Evolutionary conservation across 1,140 invertebrate genomes (phyloP), one percentile per base, ranked within the genome.

Genomic region (Drosophila ogumai): DNA sequence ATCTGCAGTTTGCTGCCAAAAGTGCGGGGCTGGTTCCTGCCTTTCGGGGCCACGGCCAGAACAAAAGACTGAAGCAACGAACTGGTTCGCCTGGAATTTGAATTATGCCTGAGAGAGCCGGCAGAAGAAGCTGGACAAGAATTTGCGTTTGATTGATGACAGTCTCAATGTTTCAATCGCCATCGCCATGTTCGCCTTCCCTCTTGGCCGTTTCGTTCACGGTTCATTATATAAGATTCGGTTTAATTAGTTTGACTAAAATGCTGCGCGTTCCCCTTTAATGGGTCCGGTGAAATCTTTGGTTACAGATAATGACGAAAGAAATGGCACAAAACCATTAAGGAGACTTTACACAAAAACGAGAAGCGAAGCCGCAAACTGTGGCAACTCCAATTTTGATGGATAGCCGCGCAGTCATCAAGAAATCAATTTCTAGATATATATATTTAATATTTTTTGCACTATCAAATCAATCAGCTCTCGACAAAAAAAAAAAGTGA

Each of bases 31-130:
- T 55, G 6, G 32, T 15, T 54, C 34, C 12, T 66, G 50, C 68
- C 66, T 65, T 86, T 67, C 60, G 78, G 61, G 36, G 46, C 36
- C 28, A 32, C n/a, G 44, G 44, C 19, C 59, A 75, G 58, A 88
- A 80, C 84, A 77, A 88, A 86, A 86, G 82, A 88, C 82, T 87
- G 59, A 79, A 47, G 75, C 82, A 61, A 77, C 84, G 84, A 88
- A 86, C 82, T 87, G 80, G 84, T 80, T 79, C 75, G 65, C 25
- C 46, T 71, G 84, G 84, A 87, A 87, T 86, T 82, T 72, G 66
- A 86, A 75, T 79, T 82, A 87, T 86, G 64, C 57, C 60, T 17
- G 44, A 12, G 28, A 34, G 36, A 54, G 40, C 38, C 41, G 34
- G 15, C 12, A 34, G 47, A 34, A 34, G 58, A 15, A 68, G 44